Conservation (phyloP, 2,888 invertebrate species). For the Leuctra nigra region DNA sequence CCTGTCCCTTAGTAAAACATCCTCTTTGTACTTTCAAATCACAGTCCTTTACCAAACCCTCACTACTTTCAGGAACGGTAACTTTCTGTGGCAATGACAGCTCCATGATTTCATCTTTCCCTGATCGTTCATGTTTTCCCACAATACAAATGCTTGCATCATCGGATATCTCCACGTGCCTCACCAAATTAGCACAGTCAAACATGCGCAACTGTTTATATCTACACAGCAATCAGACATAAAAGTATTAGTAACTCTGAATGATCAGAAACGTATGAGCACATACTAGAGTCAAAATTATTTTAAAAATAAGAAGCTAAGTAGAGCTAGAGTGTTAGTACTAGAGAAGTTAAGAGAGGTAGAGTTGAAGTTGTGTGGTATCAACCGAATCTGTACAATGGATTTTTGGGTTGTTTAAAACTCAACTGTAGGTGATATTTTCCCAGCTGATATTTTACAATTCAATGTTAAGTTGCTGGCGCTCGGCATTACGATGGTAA, state of each 20-base stretch:
- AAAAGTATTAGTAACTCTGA: background rate
- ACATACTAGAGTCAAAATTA: no score
- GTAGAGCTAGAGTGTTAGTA: no score
- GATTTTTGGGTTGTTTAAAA: no score
- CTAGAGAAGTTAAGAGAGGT: no score
- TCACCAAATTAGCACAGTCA: background rate
- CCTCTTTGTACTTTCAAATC: conserved; percentile 18
- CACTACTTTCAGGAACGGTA: conserved; percentile 5
- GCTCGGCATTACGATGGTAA: no score
- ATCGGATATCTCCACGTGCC: background rate
- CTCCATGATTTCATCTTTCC: conserved; percentile 12
- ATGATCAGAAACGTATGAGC: no score
- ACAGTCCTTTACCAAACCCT: conserved; percentile 19
- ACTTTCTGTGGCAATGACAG: conserved; percentile 17
- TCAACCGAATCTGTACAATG: no score
- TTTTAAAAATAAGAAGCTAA: no score
- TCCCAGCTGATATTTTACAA: no score
- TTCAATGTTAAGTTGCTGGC: no score
- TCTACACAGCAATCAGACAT: background rate
- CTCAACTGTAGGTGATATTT: no score
- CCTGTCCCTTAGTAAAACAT: conserved; percentile 8
- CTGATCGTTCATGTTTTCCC: background rate
- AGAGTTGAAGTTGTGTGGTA: no score
- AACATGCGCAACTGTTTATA: conserved; percentile 12
- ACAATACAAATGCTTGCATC: conserved; percentile 11